Conservation (phyloP, 2,113 vertebrate genomes). For the Microtus ochrogaster region DNA sequence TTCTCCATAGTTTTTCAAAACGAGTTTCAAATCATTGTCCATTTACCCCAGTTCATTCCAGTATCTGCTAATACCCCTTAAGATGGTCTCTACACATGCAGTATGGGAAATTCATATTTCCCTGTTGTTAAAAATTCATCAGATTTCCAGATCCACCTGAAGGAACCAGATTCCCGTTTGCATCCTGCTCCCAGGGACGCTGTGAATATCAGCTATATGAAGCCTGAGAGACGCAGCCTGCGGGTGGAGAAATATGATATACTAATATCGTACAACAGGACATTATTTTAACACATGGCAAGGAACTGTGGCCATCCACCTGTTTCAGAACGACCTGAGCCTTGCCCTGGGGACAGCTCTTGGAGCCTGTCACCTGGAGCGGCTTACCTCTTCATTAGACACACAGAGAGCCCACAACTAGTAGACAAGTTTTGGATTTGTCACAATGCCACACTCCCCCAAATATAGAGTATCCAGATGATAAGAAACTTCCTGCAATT, state of each 20-base stretch:
- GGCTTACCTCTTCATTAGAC: neutral
- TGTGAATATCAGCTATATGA: constrained; percentile 37
- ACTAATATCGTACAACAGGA: constrained; percentile 14
- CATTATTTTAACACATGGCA: neutral
- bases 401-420: neutral
- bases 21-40: constrained; percentile 36
- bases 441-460: neutral
- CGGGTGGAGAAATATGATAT: constrained; percentile 59
- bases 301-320: neutral
- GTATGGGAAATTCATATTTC: constrained; percentile 26
- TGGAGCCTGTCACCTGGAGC: neutral
- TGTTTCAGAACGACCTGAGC: neutral
- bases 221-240: neutral
- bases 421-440: neutral
- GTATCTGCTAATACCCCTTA: neutral
- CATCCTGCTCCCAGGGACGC: constrained; percentile 25
- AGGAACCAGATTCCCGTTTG: constrained; percentile 31
- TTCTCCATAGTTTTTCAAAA: neutral
- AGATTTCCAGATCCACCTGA: constrained; percentile 37
- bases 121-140: constrained; percentile 27
- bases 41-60: neutral
- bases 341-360: neutral
- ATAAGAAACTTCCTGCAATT: too few species aligned
- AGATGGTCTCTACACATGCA: neutral
- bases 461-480: too few species aligned